A percentile compares a stretch with the other conserved stretches of the same genome.
Conservation (phyloP, 2,113 vertebrate species). For the Cryptomyrus ogoouensis region DNA sequence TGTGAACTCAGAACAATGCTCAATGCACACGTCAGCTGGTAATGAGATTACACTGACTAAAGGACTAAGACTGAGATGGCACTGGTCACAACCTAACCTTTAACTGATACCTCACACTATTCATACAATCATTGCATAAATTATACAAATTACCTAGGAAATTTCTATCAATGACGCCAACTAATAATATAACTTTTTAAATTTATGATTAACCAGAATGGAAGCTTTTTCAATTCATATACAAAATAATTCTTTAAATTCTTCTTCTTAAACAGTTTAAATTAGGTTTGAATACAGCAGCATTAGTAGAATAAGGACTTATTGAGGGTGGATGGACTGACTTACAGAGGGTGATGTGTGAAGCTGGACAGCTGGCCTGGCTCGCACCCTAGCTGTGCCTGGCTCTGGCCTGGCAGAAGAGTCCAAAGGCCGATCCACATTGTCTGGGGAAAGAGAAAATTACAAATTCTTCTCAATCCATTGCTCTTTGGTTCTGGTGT, state of each 20-base stretch:
- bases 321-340: slow-evolving; percentile 22
- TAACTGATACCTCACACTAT: not conserved
- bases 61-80: not conserved
- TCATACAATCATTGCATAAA: not conserved
- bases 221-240: not conserved
- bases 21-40: not conserved
- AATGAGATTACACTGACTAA: not conserved
- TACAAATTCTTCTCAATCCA: not conserved
- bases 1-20: not conserved
- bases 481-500: not conserved
- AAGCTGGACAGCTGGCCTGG: slow-evolving; percentile 65
- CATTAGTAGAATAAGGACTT: not conserved
- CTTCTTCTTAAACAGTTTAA: not conserved
- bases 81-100: not conserved
- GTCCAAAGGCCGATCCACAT: slow-evolving; percentile 44
- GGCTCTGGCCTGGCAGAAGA: slow-evolving; percentile 51
- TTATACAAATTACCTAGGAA: not conserved
- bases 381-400: slow-evolving; percentile 63
- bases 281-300: not conserved
- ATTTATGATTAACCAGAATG: not conserved
- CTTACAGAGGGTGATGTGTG: slow-evolving; percentile 45
- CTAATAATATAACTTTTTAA: not conserved
- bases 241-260: not conserved
- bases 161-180: not conserved
- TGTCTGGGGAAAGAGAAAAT: slow-evolving; percentile 41